These are phyloP conservation scores for Drosophila repleta DNA, from an alignment of 1,140 invertebrate genomes.

Conservation along the genomic window DNA sequence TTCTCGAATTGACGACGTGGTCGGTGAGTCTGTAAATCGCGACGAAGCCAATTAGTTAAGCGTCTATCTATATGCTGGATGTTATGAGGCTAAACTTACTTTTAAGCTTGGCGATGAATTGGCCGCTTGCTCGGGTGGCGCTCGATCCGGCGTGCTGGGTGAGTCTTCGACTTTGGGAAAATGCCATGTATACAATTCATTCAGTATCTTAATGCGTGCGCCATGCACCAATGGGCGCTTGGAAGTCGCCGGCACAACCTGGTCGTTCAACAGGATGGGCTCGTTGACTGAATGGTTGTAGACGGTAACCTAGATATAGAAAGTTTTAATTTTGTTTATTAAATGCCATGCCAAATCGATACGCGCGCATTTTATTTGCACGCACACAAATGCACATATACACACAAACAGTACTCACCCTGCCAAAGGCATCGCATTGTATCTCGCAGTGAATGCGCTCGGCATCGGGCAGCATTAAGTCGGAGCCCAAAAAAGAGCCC, in stretches of 20 bases:
- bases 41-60: constrained; percentile 16
- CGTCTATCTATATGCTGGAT: constrained; percentile 29
- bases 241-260: constrained; percentile 37
- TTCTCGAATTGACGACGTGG: constrained; percentile 48
- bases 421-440: constrained; percentile 74
- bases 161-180: constrained; percentile 46
- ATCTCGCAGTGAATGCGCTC: constrained; percentile 73
- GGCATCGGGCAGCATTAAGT: constrained; percentile 55
- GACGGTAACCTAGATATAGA: constrained; percentile 60
- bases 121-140: constrained; percentile 52
- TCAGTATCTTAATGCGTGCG: constrained; percentile 58
- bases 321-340: constrained; percentile 7
- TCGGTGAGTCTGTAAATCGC: constrained; percentile 42
- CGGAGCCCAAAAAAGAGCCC: constrained; percentile 64
- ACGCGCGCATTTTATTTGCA: constrained; percentile 18
- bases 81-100: constrained; percentile 38
- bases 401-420: constrained; percentile 54
- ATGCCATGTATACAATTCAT: constrained; percentile 64
- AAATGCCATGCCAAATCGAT: constrained; percentile 18
- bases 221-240: constrained; percentile 68
- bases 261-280: constrained; percentile 62
- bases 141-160: constrained; percentile 56
- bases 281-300: constrained; percentile 54
- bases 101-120: constrained; percentile 70
- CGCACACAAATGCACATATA: background rate